Evolutionary conservation across 2,888 invertebrate species (phyloP).

Genomic region (Diplolepis rosae): DNA sequence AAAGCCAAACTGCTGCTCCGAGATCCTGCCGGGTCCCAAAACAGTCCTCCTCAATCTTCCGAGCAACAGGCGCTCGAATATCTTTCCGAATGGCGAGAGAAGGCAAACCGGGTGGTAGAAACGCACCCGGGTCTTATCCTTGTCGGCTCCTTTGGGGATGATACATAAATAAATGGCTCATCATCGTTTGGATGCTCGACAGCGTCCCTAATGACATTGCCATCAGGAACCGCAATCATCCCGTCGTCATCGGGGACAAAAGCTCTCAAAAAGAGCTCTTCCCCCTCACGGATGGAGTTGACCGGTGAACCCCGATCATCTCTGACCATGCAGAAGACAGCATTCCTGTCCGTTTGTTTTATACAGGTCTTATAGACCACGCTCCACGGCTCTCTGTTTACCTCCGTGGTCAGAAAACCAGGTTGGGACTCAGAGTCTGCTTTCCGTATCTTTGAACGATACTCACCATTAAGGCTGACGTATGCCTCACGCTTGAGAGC

Average conservation of each 20-base stretch:
- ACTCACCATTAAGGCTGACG: too few relatives aligned
- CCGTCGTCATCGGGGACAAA: neutral
- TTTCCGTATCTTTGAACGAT: too few relatives aligned
- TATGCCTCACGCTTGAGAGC: too few relatives aligned
- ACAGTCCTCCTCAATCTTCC: neutral
- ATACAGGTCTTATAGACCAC: neutral
- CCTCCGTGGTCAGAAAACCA: too few relatives aligned
- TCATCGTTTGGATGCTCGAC: too few relatives aligned
- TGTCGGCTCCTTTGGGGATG: neutral
- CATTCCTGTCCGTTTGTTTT: neutral
- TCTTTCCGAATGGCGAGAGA: constrained; percentile 38
- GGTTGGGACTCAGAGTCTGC: too few relatives aligned
- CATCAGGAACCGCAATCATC: too few relatives aligned
- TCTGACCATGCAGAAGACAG: neutral
- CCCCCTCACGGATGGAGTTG: neutral
- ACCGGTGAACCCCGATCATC: neutral
- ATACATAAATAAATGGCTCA: too few relatives aligned
- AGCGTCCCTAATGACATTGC: neutral
- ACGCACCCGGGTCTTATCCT: neutral
- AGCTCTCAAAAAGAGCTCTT: neutral
- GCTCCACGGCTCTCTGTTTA: too few relatives aligned
- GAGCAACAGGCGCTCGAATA: constrained; percentile 34
- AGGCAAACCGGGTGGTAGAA: constrained; percentile 44
- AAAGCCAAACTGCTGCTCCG: too few relatives aligned
- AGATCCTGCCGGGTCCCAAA: neutral